Base-by-base conservation (phyloP, 2,888 invertebrate genomes). In the Sycophila texana region DNA sequence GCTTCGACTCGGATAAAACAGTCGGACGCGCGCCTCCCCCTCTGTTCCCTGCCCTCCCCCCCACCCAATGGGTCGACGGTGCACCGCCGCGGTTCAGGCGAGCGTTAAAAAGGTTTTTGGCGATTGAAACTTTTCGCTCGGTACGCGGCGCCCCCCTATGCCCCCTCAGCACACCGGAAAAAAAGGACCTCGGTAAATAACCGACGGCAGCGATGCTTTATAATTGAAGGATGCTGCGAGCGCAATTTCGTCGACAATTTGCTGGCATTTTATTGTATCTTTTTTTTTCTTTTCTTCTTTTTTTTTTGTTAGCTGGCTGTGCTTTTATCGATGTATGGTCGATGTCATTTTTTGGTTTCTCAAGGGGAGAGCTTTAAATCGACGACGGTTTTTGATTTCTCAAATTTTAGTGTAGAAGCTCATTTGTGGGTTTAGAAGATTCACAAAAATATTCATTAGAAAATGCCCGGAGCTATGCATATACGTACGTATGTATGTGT, bases 21-120 rank as follows among this genome's bases (percentile, higher is more conserved):
- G 74, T 74, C 63, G 26, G 74, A 61, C 68, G 67, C 55, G 39
- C 58, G 39, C 39, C 39, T 39, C 39, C 1, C 39, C 39, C 39
- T 10, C 39, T 26, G 26, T 26, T 26, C 39, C 10, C 14, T 16
- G 5, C 14, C 22, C 0, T 22, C 30, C 16, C 20, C 22, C 16
- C 30, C 61, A 4, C 58, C 26, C n/a, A n/a, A n/a, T 26, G 26
- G 26, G 7, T 10, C 39, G 39, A 7, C 10, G 39, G 39, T 10
- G 39, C 26, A n/a, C 39, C 26, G 30, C 55, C 16, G 61, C 39
- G 58, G 61, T 67, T 70, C 76, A 61, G 60, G 65, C 76, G 73
- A 80, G 80, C 80, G 80, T 80, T 80, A 76, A 80, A 80, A 76
- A 76, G 74, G 67, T 71, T 77, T 80, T 77, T 47, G 61, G n/a